Evolutionary conservation across 2,113 vertebrate species (phyloP).

Genomic region (Hydrochoerus hydrochaeris): DNA sequence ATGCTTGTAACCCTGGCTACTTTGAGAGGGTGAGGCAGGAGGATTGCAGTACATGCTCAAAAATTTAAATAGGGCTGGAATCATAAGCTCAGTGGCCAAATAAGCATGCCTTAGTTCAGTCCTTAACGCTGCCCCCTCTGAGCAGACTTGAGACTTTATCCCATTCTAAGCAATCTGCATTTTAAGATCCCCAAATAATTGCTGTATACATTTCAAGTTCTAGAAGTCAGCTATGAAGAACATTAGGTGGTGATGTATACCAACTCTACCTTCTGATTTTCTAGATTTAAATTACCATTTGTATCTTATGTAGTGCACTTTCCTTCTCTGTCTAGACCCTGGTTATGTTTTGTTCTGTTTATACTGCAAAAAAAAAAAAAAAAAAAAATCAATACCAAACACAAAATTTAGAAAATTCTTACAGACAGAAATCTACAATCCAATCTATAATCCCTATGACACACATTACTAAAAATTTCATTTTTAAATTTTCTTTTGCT

Average conservation of each 20-base stretch:
- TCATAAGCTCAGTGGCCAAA: background rate
- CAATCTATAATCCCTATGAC: background rate
- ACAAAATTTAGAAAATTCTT: background rate
- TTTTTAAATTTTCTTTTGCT: slow-evolving; percentile 38
- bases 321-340: background rate
- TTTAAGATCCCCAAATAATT: background rate
- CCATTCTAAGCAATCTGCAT: background rate
- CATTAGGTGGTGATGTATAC: background rate
- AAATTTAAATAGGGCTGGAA: background rate
- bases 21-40: background rate
- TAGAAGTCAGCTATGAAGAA: background rate
- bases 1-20: background rate
- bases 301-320: background rate
- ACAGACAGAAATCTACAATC: background rate
- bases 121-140: background rate
- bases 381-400: background rate
- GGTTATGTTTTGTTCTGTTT: background rate
- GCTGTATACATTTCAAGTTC: background rate
- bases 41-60: background rate
- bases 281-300: background rate
- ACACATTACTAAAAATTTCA: background rate
- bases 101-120: background rate
- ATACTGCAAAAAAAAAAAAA: background rate
- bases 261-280: background rate
- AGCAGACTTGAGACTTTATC: background rate